These are phyloP conservation scores for Himalopsyche kuldschensis DNA, from an alignment of 2,888 invertebrate genomes.

Conservation along the genomic window DNA sequence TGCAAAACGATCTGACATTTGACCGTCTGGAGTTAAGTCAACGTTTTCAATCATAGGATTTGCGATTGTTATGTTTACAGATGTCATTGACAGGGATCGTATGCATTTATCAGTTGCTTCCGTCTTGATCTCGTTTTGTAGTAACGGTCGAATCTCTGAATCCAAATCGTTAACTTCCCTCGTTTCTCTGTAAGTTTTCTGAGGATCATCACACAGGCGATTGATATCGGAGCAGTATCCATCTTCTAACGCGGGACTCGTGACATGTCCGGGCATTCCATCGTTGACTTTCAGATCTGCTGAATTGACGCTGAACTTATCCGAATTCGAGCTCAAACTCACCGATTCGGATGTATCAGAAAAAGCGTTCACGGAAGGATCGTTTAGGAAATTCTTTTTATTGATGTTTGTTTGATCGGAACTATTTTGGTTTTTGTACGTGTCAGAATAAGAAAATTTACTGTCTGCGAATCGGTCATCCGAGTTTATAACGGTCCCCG, in stretches of 20 bases:
- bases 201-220: constrained; percentile 28
- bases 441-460: constrained; percentile 20
- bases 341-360: constrained; percentile 60
- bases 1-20: constrained; percentile 62
- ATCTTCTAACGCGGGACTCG: constrained; percentile 52
- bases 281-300: constrained; percentile 53
- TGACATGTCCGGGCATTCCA: constrained; percentile 51
- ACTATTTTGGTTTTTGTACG: constrained; percentile 43
- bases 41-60: constrained; percentile 74
- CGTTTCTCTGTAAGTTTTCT: constrained; percentile 42
- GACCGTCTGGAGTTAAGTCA: constrained; percentile 64
- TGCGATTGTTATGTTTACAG: constrained; percentile 69
- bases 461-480: constrained; percentile 29
- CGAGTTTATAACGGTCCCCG: constrained; percentile 2
- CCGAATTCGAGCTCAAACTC: constrained; percentile 57
- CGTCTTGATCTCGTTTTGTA: constrained; percentile 43
- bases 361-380: constrained; percentile 48
- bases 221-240: constrained; percentile 42
- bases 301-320: constrained; percentile 57
- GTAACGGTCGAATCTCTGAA: constrained; percentile 49
- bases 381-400: constrained; percentile 46
- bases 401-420: constrained; percentile 43
- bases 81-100: constrained; percentile 64
- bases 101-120: constrained; percentile 52
- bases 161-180: constrained; percentile 50